A percentile compares a stretch with the other conserved stretches of the same genome.
These are phyloP conservation scores for Drosophila grimshawi DNA, from an alignment of 1,140 invertebrate species.

Conservation along the genomic window DNA sequence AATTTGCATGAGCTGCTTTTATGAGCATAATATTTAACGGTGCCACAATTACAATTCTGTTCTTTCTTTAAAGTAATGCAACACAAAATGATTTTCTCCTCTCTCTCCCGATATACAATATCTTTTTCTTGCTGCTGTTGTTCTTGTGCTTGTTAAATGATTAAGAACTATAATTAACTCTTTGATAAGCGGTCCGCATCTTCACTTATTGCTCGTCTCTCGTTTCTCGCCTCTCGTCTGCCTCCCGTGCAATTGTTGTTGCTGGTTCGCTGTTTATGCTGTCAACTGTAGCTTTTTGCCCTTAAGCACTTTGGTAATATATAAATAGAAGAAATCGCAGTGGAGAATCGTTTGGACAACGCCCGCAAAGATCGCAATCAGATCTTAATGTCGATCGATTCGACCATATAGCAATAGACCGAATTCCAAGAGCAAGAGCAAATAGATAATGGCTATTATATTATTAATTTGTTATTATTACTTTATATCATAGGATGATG, in stretches of 20 bases:
- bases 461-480: not conserved
- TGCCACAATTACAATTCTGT: conserved; percentile 45
- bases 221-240: conserved; percentile 1
- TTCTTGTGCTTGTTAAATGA: conserved; percentile 20
- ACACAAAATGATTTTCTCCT: conserved; percentile 41
- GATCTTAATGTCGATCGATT: conserved; percentile 97
- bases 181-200: conserved; percentile 42
- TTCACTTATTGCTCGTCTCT: conserved; percentile 23
- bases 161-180: conserved; percentile 54
- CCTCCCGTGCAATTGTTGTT: conserved; percentile 35
- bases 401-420: conserved; percentile 98
- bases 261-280: conserved; percentile 88
- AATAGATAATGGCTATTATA: conserved; percentile 97
- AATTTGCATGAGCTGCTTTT: conserved; percentile 48
- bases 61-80: conserved; percentile 49
- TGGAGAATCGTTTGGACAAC: conserved; percentile 99
- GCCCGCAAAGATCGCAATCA: conserved; percentile 98
- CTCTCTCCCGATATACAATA: conserved; percentile 46
- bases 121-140: conserved; percentile 32
- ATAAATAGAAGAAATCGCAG: conserved; percentile 99
- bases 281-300: conserved; percentile 97
- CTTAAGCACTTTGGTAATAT: conserved; percentile 99
- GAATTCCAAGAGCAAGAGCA: conserved; percentile 99
- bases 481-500: conserved; percentile 38
- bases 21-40: conserved; percentile 28